phyloP scores from a whole-genome alignment of 2,113 vertebrate species.

The Gadus macrocephalus region DNA sequence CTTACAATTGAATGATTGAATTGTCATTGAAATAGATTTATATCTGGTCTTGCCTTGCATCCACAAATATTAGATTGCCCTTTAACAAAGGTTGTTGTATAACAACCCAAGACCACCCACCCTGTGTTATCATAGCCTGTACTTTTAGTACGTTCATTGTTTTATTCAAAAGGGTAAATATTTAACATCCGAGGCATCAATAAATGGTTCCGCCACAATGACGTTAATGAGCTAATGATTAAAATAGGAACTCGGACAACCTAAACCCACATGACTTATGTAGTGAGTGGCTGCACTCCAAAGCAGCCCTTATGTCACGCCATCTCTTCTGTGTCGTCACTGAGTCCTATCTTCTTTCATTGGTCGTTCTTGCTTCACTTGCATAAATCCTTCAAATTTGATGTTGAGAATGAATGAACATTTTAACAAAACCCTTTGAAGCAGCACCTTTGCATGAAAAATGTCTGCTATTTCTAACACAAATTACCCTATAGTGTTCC shows the following conservation, averaged over 20 bases:
- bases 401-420: too few relatives aligned
- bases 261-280: conserved; percentile 6
- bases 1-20: too few relatives aligned
- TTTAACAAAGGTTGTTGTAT: not conserved
- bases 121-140: not conserved
- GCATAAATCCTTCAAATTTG: too few relatives aligned
- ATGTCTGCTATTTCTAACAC: not conserved
- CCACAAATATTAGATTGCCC: too few relatives aligned
- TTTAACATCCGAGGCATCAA: conserved; percentile 36
- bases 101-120: not conserved
- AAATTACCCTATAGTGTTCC: not conserved
- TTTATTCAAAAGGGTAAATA: conserved; percentile 5
- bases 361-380: not conserved
- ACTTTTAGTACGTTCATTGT: conserved; percentile 2
- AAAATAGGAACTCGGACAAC: not conserved
- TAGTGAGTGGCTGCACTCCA: conserved; percentile 23
- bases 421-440: too few relatives aligned
- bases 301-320: conserved; percentile 24
- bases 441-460: too few relatives aligned
- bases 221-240: conserved; percentile 21
- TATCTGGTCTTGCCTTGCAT: too few relatives aligned
- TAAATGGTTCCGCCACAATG: conserved; percentile 28
- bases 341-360: not conserved
- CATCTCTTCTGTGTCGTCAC: too few relatives aligned
- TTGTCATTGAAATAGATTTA: too few relatives aligned